Base-by-base conservation (phyloP, 2,888 invertebrate genomes). In the Athripsodes cinereus region DNA sequence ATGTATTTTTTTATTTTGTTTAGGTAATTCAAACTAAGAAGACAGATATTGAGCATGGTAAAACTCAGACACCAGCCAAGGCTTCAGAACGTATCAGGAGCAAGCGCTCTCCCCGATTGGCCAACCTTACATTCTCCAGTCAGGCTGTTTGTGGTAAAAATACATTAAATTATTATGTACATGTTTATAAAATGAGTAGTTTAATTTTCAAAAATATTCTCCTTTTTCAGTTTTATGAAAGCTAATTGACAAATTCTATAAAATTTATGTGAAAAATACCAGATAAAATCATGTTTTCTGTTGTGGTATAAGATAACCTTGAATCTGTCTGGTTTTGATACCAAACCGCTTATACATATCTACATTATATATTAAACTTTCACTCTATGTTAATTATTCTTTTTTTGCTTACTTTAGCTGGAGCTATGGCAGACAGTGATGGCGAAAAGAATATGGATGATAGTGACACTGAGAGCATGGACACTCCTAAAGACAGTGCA, bases 31-130 rank as follows among this genome's bases (percentile, higher is more conserved):
- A 82, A 64, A 80, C 80, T 52, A 83, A 83, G 62, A 87, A 86
- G 65, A 75, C 82, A 57, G 91, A 92, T 69, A 77, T 92, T 11
- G 90, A 90, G 62, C 84, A 84, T 66, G 85, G 87, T 0, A 83
- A 84, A 64, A 74, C 76, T 2, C 73, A 72, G 56, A 75, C 75
- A 0, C 75, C 81, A 1, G 81, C 83, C 1, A 87, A 87, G 73
- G 81, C 81, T 2, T 87, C 87, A 55, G 88, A 88, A 68, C 76
- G 88, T 2, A 85, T 88, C 26, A 80, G 87, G 67, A 84, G 80
- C 67, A 81, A 81, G 69, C 72, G 82, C 8, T 73, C 73, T 1
- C 73, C 75, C 0, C 70, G 76, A 1, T 49, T 55, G 6, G 49
- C 57, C 5, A 40, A n/a, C 8, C 58, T 57, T 20, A 53, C 61